Evolutionary conservation across 2,888 invertebrate species (phyloP).

Genomic region (Rhyacophila evoluta): DNA sequence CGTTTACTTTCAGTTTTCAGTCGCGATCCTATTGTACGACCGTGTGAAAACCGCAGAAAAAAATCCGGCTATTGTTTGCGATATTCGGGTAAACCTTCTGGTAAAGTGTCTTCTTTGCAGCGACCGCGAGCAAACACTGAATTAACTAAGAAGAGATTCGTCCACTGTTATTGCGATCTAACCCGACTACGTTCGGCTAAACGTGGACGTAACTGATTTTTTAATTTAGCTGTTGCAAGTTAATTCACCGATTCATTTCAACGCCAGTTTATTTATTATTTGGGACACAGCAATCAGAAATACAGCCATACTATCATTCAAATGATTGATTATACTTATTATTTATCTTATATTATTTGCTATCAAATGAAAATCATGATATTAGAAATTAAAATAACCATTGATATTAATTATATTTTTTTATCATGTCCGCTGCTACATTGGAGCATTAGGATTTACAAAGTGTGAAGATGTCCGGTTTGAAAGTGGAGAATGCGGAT

Average conservation of each 20-base stretch:
- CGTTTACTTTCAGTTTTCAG: neutral
- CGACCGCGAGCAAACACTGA: neutral
- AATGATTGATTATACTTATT: neutral
- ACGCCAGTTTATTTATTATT: neutral
- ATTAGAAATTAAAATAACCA: too few relatives aligned
- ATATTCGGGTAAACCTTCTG: neutral
- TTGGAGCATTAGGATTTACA: too few relatives aligned
- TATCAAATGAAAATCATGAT: too few relatives aligned
- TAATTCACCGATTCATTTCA: neutral
- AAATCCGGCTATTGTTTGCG: neutral
- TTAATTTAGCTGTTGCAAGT: neutral
- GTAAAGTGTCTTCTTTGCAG: conserved; percentile 15
- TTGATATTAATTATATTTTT: too few relatives aligned
- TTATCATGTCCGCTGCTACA: too few relatives aligned
- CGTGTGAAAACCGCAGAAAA: conserved; percentile 15
- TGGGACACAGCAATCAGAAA: neutral
- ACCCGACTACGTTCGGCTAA: neutral
- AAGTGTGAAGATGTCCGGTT: too few relatives aligned
- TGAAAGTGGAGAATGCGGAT: too few relatives aligned
- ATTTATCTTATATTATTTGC: too few relatives aligned
- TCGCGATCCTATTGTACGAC: neutral
- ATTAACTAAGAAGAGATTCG: neutral
- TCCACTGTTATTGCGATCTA: neutral
- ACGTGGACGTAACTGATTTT: neutral
- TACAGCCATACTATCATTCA: neutral